phyloP scores from a whole-genome alignment of 2,113 vertebrate genomes.

The Xenopus laevis region DNA sequence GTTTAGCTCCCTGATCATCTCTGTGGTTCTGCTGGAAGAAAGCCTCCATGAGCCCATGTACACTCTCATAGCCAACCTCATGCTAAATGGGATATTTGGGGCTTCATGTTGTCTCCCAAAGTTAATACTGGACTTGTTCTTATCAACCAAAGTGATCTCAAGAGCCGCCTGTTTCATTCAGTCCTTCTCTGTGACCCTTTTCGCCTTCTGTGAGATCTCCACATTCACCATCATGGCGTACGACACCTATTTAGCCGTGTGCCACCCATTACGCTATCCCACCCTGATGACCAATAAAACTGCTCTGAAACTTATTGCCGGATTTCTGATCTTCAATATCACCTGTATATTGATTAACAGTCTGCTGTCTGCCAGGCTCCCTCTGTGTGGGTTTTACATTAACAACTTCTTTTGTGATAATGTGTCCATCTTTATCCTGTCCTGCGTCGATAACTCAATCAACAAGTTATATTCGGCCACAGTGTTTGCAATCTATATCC shows the following conservation, averaged over 20 bases:
- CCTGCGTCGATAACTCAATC: not conserved
- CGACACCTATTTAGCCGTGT: not conserved
- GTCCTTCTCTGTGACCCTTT: not conserved
- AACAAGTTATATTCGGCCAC: not conserved
- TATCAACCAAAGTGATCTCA: too few species aligned
- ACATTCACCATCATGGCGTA: constrained; percentile 1
- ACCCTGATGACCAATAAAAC: not conserved
- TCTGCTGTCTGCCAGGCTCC: not conserved
- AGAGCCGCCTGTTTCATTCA: not conserved
- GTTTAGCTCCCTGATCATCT: not conserved
- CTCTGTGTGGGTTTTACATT: constrained; percentile 4
- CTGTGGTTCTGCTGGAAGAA: not conserved
- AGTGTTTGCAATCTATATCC: not conserved
- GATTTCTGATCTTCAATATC: not conserved
- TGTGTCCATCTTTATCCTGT: not conserved
- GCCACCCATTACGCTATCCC: not conserved
- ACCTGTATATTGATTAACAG: not conserved
- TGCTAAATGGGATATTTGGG: not conserved
- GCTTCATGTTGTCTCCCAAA: not conserved
- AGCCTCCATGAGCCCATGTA: constrained; percentile 3
- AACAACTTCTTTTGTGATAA: constrained; percentile 5
- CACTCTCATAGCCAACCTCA: not conserved
- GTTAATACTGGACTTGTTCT: not conserved
- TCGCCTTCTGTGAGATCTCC: not conserved
- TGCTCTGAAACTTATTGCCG: not conserved